Percentiles rank a stretch among this genome's conserved stretches.
phyloP scores from a whole-genome alignment of 2,113 vertebrate genomes.

The Callorhinus ursinus region DNA sequence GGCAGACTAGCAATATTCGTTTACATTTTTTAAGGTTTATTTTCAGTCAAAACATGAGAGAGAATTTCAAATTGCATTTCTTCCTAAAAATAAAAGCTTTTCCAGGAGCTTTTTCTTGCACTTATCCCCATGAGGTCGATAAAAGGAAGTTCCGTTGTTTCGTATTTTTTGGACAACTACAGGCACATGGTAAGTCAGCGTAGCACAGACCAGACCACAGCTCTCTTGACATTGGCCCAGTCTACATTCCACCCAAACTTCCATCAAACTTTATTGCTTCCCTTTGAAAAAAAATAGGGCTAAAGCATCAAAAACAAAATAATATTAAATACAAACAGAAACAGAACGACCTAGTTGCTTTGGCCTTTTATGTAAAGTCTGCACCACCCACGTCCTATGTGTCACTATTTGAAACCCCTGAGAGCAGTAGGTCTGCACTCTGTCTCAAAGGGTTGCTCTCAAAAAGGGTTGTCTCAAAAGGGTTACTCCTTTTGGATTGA shows the following conservation, averaged over 20 bases:
- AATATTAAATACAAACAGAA: not conserved
- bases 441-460: not conserved
- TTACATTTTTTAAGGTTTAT: conserved; percentile 20
- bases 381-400: not conserved
- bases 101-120: not conserved
- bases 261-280: not conserved
- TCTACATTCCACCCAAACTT: not conserved
- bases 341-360: not conserved
- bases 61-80: not conserved
- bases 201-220: not conserved
- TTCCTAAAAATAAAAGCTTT: conserved; percentile 37
- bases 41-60: not conserved
- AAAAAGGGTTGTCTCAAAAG: not conserved
- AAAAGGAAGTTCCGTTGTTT: conserved; percentile 10
- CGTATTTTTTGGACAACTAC: not conserved
- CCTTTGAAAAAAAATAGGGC: not conserved
- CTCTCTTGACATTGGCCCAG: not conserved
- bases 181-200: not conserved
- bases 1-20: not conserved
- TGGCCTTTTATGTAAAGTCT: not conserved
- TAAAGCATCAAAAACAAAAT: not conserved
- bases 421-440: not conserved
- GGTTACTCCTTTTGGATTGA: not conserved
- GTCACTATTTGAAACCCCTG: not conserved
- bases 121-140: not conserved